phyloP scores from a whole-genome alignment of 2,888 invertebrate genomes.

The Erpobdella octoculata region DNA sequence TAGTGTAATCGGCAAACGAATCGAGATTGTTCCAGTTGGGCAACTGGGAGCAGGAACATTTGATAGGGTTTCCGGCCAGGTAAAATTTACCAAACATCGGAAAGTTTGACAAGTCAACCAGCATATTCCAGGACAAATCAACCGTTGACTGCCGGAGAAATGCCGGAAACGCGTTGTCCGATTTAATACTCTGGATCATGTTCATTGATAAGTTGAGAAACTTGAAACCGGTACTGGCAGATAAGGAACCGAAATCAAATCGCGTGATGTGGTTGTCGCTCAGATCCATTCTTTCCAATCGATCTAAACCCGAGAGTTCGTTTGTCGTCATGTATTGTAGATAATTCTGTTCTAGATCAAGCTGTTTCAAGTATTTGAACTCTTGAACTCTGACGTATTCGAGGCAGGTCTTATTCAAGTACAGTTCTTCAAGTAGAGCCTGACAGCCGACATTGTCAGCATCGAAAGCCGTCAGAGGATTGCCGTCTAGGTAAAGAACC shows the following conservation, averaged over 20 bases:
- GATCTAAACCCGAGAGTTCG: not conserved
- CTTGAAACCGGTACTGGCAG: too few relatives aligned
- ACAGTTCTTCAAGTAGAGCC: constrained; percentile 4
- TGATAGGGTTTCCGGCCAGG: not conserved
- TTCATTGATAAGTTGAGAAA: constrained; percentile 21
- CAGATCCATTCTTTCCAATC: not conserved
- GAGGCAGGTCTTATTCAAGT: constrained; percentile 14
- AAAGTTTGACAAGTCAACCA: constrained; percentile 6
- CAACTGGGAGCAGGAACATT: not conserved
- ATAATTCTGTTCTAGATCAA: constrained; percentile 17
- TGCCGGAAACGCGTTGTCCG: not conserved
- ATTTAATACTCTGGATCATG: not conserved
- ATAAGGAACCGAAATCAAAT: not conserved
- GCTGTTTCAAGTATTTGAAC: not conserved
- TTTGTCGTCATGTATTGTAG: not conserved
- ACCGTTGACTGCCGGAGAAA: not conserved
- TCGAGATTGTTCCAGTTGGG: not conserved
- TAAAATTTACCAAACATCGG: not conserved
- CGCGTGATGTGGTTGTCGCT: constrained; percentile 22
- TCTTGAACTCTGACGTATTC: constrained; percentile 7
- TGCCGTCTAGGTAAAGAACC: constrained; percentile 14
- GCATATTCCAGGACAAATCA: constrained; percentile 19
- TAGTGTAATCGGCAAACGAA: constrained; percentile 3
- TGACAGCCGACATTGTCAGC: constrained; percentile 8
- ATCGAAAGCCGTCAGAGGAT: constrained; percentile 12